Evolutionary conservation across 2,113 vertebrate genomes (phyloP), one percentile per base, ranked within the genome.

Genomic region (Albula goreensis): DNA sequence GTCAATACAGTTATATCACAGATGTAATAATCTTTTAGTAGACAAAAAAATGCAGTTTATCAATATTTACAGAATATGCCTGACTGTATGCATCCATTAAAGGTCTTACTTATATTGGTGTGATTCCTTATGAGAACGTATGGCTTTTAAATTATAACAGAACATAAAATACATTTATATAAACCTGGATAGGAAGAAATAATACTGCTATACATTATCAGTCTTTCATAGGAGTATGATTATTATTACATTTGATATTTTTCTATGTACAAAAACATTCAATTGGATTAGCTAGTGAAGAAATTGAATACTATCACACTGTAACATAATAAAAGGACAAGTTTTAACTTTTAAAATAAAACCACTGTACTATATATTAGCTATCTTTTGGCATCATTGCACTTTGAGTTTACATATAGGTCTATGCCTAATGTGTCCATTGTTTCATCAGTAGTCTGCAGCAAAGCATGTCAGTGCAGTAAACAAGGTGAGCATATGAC

Each of bases 211-310:
- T 81, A 85, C 56, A 53, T 85, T 85, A 85, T 81, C 48, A 78
- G 50, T 89, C 92, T 89, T 94, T 93, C 83, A 86, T 92, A 90
- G 89, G 92, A 90, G 91, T 89, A 93, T 90, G 94, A 90, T 90
- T 93, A 92, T 89, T 90, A 87, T 91, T 91, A 92, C 88, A 86
- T 91, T 94, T 93, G 91, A 93, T 92, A 93, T 94, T 94, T 94
- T 93, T 93, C 93, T 94, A 94, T 93, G 94, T 94, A 94, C 89
- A 93, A 77, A 84, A 82, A 85, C 17, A 83, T 83, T 87, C 88
- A 80, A 87, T 87, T 90, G 66, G 86, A 86, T 87, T 91, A 80
- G 78, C 77, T 84, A 85, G 89, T 90, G 79, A 66, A 86, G 87
- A 92, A 86, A 87, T 88, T 88, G 88, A 78, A 89, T 87, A 88